A percentile compares a stretch with the other conserved stretches of the same genome.
Evolutionary conservation across 1,140 invertebrate genomes (phyloP).

Genomic region (Bathynomus jamesi): DNA sequence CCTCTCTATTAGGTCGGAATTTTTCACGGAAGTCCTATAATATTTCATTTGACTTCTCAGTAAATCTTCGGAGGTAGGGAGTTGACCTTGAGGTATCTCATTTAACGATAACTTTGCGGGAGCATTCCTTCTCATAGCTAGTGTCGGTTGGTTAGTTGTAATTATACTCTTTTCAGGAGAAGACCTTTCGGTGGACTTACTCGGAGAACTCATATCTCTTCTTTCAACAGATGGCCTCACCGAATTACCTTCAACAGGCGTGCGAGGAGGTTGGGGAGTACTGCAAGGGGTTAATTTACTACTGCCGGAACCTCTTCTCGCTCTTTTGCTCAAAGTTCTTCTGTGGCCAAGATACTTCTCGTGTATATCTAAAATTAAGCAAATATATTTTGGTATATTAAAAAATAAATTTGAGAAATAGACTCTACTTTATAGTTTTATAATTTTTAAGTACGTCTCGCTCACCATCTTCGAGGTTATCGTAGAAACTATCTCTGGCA

Average conservation of each 20-base stretch:
- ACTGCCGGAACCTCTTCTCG: not conserved
- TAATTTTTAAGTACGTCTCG: too few species aligned
- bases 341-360: not conserved
- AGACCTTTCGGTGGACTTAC: not conserved
- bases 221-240: too few species aligned
- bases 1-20: not conserved
- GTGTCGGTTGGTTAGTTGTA: too few species aligned
- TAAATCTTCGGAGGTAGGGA: not conserved
- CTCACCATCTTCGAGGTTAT: not conserved
- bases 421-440: too few species aligned
- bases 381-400: not conserved
- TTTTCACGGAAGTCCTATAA: too few species aligned
- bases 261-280: not conserved
- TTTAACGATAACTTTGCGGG: not conserved
- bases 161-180: too few species aligned
- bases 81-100: not conserved
- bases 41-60: not conserved
- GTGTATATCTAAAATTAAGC: not conserved
- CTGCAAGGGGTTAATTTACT: not conserved
- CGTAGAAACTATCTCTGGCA: too few species aligned
- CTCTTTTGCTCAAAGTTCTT: not conserved
- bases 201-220: not conserved
- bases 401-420: not conserved
- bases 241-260: not conserved
- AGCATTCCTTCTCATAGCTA: not conserved